These are phyloP conservation scores for Oophaga pumilio DNA, from an alignment of 2,113 vertebrate genomes.

Conservation along the genomic window DNA sequence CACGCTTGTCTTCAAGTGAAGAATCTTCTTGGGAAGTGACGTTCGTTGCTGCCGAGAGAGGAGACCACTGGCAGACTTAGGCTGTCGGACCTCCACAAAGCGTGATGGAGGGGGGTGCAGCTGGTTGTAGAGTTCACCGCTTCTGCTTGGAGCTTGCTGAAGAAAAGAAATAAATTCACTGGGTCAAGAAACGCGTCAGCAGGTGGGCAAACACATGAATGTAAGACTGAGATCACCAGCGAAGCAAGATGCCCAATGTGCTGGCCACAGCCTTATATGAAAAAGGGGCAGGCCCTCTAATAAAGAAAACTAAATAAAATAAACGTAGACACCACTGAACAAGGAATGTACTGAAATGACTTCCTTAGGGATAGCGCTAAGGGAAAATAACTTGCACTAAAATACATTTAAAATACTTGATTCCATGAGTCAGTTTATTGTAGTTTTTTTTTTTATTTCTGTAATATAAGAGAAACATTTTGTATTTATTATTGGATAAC, in stretches of 20 bases:
- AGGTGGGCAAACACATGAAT: slow-evolving; percentile 77
- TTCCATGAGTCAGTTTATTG: slow-evolving; percentile 99
- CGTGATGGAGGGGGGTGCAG: slow-evolving; percentile 40
- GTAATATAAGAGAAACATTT: slow-evolving; percentile 99
- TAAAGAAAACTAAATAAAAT: slow-evolving; percentile 77
- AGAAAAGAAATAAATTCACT: slow-evolving; percentile 65
- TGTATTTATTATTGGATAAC: slow-evolving; percentile 99
- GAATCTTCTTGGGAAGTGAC: slow-evolving; percentile 29
- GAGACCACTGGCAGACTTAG: neutral
- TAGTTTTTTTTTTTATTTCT: slow-evolving; percentile 93
- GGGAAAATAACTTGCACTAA: slow-evolving; percentile 99
- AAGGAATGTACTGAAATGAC: slow-evolving; percentile 99
- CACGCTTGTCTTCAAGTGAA: slow-evolving; percentile 25
- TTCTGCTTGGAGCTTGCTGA: slow-evolving; percentile 73
- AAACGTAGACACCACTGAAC: slow-evolving; percentile 99
- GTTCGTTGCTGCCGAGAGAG: slow-evolving; percentile 62
- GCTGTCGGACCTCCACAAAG: neutral
- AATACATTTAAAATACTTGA: slow-evolving; percentile 96
- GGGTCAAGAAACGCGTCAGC: slow-evolving; percentile 72
- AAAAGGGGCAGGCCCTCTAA: slow-evolving; percentile 95
- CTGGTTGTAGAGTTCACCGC: slow-evolving; percentile 69
- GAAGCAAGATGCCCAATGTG: slow-evolving; percentile 91
- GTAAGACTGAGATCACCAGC: slow-evolving; percentile 95
- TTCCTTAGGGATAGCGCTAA: slow-evolving; percentile 94
- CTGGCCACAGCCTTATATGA: slow-evolving; percentile 93